These are phyloP conservation scores for Bufo gargarizans DNA, from an alignment of 2,113 vertebrate genomes.

Conservation along the genomic window DNA sequence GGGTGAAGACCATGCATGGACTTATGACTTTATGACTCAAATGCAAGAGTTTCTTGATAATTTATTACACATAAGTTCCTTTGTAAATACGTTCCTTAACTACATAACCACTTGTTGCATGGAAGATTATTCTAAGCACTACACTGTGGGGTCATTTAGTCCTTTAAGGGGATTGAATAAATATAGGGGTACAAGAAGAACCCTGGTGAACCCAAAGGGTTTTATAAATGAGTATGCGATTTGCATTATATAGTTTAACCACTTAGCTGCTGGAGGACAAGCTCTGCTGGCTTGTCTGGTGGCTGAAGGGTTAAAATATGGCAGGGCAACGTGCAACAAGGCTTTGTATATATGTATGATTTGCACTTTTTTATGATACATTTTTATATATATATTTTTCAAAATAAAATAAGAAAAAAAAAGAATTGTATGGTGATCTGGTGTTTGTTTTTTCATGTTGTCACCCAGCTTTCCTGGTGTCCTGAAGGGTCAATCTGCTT, in stretches of 20 bases:
- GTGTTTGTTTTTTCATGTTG: neutral
- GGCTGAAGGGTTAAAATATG: conserved; percentile 1
- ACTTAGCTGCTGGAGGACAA: neutral
- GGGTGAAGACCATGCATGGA: neutral
- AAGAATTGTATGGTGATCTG: neutral
- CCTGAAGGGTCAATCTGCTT: neutral
- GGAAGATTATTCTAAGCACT: conserved; percentile 29
- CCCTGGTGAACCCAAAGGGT: conserved; percentile 79
- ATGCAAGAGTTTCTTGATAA: neutral
- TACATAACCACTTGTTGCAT: conserved; percentile 26
- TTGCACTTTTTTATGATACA: conserved; percentile 44
- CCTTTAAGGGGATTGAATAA: conserved; percentile 70
- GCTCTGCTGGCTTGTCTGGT: neutral
- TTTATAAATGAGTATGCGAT: conserved; percentile 67
- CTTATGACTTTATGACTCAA: neutral
- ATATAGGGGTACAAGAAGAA: conserved; percentile 61
- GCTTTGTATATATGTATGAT: conserved; percentile 23
- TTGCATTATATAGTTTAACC: conserved; percentile 64
- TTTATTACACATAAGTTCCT: neutral
- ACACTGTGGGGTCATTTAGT: conserved; percentile 68
- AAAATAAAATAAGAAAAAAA: conserved; percentile 17
- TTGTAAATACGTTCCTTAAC: conserved; percentile 34
- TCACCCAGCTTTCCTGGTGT: neutral
- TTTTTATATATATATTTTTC: conserved; percentile 26
- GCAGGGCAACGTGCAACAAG: conserved; percentile 47